phyloP scores from a whole-genome alignment of 2,113 vertebrate genomes.

The Cichladusa arquata region DNA sequence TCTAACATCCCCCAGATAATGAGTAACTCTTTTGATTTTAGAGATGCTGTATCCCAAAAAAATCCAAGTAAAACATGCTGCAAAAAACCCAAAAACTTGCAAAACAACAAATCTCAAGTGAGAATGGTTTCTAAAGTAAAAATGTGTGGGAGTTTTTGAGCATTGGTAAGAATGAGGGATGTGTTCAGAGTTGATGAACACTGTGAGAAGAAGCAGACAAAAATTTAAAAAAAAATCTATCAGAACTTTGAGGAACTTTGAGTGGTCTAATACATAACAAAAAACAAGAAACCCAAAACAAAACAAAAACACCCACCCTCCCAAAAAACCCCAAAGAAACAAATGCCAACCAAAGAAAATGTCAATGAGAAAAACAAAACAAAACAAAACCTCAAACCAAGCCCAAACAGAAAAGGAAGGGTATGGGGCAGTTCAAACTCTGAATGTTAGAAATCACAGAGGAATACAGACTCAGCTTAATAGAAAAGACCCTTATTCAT shows the following conservation, averaged over 20 bases:
- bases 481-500: background rate
- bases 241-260: background rate
- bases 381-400: background rate
- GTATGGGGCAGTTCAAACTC: background rate
- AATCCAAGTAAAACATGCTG: background rate
- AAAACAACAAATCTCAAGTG: background rate
- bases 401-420: background rate
- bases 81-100: accelerated
- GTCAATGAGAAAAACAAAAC: no score
- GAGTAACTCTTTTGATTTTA: background rate
- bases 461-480: background rate
- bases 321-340: background rate
- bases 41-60: background rate
- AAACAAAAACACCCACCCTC: background rate
- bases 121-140: background rate
- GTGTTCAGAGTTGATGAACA: background rate
- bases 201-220: background rate
- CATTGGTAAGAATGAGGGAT: background rate
- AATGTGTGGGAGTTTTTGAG: background rate
- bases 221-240: background rate
- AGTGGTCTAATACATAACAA: background rate
- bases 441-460: background rate
- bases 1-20: background rate
- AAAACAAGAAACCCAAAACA: background rate
- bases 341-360: no score